A percentile compares a stretch with the other conserved stretches of the same genome.
phyloP scores from a whole-genome alignment of 2,797 vertebrate species.

The Molothrus ater region DNA sequence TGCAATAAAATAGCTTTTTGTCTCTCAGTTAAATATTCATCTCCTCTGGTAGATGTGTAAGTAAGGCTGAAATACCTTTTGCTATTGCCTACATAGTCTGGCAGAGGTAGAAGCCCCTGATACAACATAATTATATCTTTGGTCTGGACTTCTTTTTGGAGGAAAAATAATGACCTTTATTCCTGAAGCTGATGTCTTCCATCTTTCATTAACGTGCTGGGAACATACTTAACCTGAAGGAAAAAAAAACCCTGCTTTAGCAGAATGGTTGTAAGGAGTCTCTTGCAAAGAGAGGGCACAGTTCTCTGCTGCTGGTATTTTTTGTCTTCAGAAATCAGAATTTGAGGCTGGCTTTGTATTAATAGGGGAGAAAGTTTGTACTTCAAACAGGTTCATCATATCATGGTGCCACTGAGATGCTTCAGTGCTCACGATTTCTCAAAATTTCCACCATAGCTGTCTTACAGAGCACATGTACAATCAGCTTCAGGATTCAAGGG shows the following conservation, averaged over 20 bases:
- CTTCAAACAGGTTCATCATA: neutral
- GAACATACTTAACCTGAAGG: neutral
- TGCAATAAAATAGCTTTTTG: conserved; percentile 23
- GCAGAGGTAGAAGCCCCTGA: neutral
- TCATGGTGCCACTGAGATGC: neutral
- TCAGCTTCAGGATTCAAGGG: neutral
- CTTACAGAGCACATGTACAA: neutral
- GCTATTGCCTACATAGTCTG: neutral
- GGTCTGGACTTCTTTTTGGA: neutral
- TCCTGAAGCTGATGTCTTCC: neutral
- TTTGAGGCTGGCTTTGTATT: neutral
- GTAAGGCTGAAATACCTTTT: neutral
- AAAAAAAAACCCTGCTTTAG: neutral
- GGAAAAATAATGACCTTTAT: neutral
- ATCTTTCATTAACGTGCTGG: neutral
- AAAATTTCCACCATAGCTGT: neutral
- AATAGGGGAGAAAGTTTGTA: neutral
- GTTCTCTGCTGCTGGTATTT: neutral
- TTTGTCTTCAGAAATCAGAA: neutral
- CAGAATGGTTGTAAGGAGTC: neutral
- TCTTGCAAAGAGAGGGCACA: neutral
- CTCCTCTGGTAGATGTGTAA: neutral
- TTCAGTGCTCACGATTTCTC: neutral
- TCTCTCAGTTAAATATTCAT: conserved; percentile 34
- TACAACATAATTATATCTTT: neutral